Evolutionary conservation across 92 coral and sea anemone species (phyloP), one percentile per base, ranked within the genome.

Genomic region (Paragorgia papillata): DNA sequence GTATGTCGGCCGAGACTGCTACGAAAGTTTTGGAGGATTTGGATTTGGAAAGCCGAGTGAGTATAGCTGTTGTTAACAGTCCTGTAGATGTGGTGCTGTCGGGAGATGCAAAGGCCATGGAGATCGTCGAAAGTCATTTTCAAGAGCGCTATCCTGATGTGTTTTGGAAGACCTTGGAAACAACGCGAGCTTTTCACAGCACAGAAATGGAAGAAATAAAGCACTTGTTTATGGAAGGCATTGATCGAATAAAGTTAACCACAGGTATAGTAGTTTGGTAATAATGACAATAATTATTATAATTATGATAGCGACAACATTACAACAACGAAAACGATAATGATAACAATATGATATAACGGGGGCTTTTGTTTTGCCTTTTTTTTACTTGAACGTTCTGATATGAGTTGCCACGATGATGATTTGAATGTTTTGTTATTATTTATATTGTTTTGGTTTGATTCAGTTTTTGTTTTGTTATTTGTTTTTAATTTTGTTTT

Each of bases 111-210:
- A 82, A 83, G 13, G 74, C 96, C 15, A 69, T 92, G 31, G 85
- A 83, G 31, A 61, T 78, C 34, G 58, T 92, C 18, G 92, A 89
- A 44, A 65, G 76, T 14, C 73, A 92, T 44, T 34, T 92, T 20
- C 62, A 58, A 3, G 26, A 54, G 4, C 60, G 77, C n/a, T 68
- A 62, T 25, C 17, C 57, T 17, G 81, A 57, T 2, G 73, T 79
- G 9, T 92, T 90, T 74, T 87, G 96, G 92, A 89, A 76, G 64
- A 65, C 57, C 21, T 86, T 92, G 22, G 60, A 63, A 39, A 92
- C 96, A 13, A 59, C 89, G 6, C 92, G 92, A 3, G 97, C 97
- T 32, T 92, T 89, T 50, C 97, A 92, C 79, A 92, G 97, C 75
- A 41, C 39, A 9, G 84, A 92, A 35, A 89, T 92, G 80, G 96